Evolutionary conservation across 2,888 invertebrate genomes (phyloP).

Genomic region (Neoaliturus tenellus): DNA sequence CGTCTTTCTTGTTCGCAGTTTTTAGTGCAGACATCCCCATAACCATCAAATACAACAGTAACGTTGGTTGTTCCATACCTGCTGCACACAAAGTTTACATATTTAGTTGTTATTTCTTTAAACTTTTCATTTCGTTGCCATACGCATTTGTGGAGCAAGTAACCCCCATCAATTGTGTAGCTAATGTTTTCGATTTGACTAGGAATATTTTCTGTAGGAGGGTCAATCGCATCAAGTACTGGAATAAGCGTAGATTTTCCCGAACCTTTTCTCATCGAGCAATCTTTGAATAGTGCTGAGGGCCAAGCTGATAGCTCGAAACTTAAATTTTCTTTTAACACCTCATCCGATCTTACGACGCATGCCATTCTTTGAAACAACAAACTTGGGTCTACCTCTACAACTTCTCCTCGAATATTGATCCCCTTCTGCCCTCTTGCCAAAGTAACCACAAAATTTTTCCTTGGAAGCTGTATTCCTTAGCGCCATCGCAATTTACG

Average conservation of each 20-base stretch:
- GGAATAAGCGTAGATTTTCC: constrained; percentile 48
- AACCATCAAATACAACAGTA: background rate
- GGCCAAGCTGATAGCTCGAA: constrained; percentile 65
- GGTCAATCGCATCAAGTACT: background rate
- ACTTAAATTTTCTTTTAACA: constrained; percentile 60
- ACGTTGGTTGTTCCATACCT: too few species aligned
- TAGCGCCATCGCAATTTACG: constrained; percentile 63
- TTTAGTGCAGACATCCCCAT: constrained; percentile 10
- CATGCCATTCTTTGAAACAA: constrained; percentile 65
- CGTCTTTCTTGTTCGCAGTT: background rate
- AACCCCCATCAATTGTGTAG: background rate
- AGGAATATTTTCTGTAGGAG: too few species aligned
- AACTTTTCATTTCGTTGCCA: constrained; percentile 10
- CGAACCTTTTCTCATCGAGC: constrained; percentile 62
- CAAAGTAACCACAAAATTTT: constrained; percentile 43
- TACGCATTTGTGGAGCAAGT: background rate
- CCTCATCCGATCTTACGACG: constrained; percentile 57
- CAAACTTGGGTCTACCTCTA: constrained; percentile 65
- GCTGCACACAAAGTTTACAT: too few species aligned
- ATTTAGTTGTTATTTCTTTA: constrained; percentile 55
- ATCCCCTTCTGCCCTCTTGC: constrained; percentile 59
- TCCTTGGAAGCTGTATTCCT: constrained; percentile 47
- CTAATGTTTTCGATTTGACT: background rate
- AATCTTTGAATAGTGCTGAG: constrained; percentile 61
- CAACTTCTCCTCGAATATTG: constrained; percentile 68